Evolutionary conservation across 2,797 vertebrate species (phyloP).

Genomic region (Botia kubotai): DNA sequence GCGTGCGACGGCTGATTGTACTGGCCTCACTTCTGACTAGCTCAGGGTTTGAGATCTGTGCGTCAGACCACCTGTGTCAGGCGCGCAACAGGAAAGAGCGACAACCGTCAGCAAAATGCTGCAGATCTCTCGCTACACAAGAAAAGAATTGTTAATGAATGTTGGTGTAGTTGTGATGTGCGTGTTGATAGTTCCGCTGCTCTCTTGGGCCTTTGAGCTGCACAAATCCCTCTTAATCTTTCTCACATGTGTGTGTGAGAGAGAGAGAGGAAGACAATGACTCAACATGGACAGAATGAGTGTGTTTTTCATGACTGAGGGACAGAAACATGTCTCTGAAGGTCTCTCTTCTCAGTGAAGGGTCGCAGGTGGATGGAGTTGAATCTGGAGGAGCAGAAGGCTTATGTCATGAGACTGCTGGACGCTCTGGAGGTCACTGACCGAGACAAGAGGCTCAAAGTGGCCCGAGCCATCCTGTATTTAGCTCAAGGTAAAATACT

Average conservation of each 20-base stretch:
- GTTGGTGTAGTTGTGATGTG: background rate
- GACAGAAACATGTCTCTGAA: background rate
- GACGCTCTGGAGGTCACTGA: conserved; percentile 92
- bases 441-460: conserved; percentile 87
- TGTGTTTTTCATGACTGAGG: background rate
- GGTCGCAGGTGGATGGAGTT: conserved; percentile 85
- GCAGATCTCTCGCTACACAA: conserved; percentile 29
- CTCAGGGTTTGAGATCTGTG: background rate
- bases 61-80: conserved; percentile 28
- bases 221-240: conserved; percentile 34
- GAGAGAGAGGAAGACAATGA: background rate
- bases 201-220: conserved; percentile 8
- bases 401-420: conserved; percentile 89
- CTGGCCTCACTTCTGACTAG: background rate
- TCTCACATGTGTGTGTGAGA: conserved; percentile 2
- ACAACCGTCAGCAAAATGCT: conserved; percentile 42
- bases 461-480: conserved; percentile 91
- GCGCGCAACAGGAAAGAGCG: conserved; percentile 22
- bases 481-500: conserved; percentile 87
- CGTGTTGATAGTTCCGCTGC: background rate
- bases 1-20: background rate
- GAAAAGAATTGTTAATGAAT: conserved; percentile 45
- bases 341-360: conserved; percentile 68
- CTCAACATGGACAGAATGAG: background rate
- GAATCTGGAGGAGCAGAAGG: conserved; percentile 80